A percentile compares a stretch with the other conserved stretches of the same genome.
Evolutionary conservation across 2,797 vertebrate genomes (phyloP).

Genomic region (Coreius guichenoti): DNA sequence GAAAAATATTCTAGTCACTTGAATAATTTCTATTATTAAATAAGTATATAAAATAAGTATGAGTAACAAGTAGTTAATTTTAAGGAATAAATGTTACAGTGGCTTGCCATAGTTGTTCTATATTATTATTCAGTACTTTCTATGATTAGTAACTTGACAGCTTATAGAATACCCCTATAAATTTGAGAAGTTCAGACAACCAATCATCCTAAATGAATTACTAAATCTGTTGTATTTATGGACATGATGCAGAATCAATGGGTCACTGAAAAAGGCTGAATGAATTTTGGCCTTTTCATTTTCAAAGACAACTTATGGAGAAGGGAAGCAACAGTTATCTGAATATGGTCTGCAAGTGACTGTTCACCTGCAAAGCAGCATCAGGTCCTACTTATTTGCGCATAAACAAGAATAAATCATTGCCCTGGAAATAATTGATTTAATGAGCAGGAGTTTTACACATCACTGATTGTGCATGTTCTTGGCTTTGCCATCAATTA

Average conservation of each 20-base stretch:
- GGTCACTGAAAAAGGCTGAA: background rate
- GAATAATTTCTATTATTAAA: background rate
- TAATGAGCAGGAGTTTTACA: constrained; percentile 59
- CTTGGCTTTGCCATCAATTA: constrained; percentile 7
- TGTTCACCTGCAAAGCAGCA: constrained; percentile 21
- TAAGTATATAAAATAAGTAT: background rate
- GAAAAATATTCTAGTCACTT: background rate
- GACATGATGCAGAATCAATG: background rate
- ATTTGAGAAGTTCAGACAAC: background rate
- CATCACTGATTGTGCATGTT: constrained; percentile 17
- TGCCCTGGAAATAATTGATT: constrained; percentile 66
- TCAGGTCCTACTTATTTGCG: constrained; percentile 44
- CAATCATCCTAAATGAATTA: background rate
- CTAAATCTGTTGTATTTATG: background rate
- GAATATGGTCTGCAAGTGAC: background rate
- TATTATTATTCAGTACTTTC: background rate
- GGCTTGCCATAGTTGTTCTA: background rate
- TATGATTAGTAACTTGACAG: constrained; percentile 8
- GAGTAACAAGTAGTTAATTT: background rate
- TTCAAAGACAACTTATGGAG: background rate
- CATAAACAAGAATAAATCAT: constrained; percentile 58
- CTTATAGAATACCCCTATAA: background rate
- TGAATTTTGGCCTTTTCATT: background rate
- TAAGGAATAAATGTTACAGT: background rate
- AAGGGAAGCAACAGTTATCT: constrained; percentile 39